Percentiles rank a stretch among this genome's conserved stretches.
Evolutionary conservation across 2,113 vertebrate genomes (phyloP).

Genomic region (Nycticebus coucang): DNA sequence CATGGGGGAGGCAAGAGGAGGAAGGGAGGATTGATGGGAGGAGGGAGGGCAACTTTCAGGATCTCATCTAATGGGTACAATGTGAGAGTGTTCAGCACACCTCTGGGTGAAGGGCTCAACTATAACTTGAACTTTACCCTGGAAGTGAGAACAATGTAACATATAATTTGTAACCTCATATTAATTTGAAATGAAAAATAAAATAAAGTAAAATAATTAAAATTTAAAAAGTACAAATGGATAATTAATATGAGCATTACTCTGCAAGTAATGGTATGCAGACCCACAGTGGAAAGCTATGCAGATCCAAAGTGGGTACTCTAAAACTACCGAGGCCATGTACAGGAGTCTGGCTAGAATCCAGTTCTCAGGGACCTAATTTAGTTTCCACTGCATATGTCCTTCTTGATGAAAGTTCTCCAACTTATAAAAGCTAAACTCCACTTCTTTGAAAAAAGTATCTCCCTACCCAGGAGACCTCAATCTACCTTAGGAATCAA

Average conservation of each 20-base stretch:
- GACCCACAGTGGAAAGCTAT: background rate
- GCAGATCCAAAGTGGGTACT: accelerated
- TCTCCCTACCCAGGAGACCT: background rate
- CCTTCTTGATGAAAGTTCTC: background rate
- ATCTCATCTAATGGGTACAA: too few species aligned
- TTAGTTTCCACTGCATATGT: background rate
- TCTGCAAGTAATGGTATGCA: background rate
- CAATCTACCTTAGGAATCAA: background rate
- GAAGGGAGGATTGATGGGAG: too few species aligned
- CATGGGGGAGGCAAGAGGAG: too few species aligned
- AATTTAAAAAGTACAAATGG: background rate
- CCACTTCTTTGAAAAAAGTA: background rate
- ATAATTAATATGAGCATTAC: background rate
- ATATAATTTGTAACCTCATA: too few species aligned
- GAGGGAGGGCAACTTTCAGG: too few species aligned
- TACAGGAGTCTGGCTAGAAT: background rate
- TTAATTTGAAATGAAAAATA: too few species aligned
- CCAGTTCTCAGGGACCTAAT: too few species aligned
- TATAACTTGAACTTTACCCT: too few species aligned
- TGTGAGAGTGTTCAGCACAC: too few species aligned
- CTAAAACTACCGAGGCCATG: background rate
- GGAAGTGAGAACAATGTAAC: too few species aligned
- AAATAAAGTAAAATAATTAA: too few species aligned
- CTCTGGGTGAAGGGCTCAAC: too few species aligned
- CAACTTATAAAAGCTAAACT: background rate